Evolutionary conservation across 2,797 vertebrate species (phyloP), one percentile per base, ranked within the genome.

Genomic region (Hypotaenidia okinawae): DNA sequence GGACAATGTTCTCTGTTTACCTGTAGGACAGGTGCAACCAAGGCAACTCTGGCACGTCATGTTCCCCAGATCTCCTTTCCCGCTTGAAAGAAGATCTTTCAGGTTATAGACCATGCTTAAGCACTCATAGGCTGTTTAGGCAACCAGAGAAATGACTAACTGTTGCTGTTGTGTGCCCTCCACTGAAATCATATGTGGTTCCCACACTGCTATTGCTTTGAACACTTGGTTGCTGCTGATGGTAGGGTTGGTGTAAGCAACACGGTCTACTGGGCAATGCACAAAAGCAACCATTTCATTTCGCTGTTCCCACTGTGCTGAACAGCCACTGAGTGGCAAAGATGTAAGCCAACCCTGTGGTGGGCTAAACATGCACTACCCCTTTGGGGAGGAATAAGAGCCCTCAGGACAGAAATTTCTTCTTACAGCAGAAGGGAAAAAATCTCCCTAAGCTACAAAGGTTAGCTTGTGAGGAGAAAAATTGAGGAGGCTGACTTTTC

Each of bases 341-440:
- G 6, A 25, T 3, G 5, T 27, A 35, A 8, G 2, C 32, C 59
- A 55, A 1, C 16, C 15, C 27, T 27, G 14, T 5, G 2, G 15
- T 15, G 17, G 16, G n/a, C 32, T 78, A 62, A 66, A 74, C 37
- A 24, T 64, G 6, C 21, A 8, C 7, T 9, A 5, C 35, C 55
- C 45, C 49, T 57, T 41, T 76, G 24, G 55, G 52, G 23, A 81
- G 17, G 11, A 80, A 33, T 16, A 9, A 41, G 25, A 64, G 6
- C 8, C 18, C 11, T 55, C 32, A 62, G 54, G 47, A 41, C 17
- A 81, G 41, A 85, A 52, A 12, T 35, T 13, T 41, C 14, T n/a
- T 81, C 75, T 68, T 57, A 75, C 14, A 76, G 41, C 51, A 72
- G 17, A 35, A 30, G 14, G 27, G 23, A 79, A 67, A 47, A 80